These are phyloP conservation scores for Ecliptopera silaceata DNA, from an alignment of 2,888 invertebrate genomes.

Conservation along the genomic window DNA sequence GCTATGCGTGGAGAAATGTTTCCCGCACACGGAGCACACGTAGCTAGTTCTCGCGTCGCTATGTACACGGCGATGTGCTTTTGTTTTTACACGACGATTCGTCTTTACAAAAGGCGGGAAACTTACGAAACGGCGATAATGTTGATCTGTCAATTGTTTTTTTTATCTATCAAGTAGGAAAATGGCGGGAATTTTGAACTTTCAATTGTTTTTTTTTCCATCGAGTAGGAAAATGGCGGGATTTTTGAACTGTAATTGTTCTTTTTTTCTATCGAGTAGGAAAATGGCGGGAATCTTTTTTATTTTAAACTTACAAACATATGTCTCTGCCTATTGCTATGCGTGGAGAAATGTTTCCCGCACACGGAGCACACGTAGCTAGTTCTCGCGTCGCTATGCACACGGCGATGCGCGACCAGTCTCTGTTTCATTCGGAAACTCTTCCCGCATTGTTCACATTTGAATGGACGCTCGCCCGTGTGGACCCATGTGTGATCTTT, in stretches of 20 bases:
- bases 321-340: conserved; percentile 67
- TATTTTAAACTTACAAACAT: conserved; percentile 65
- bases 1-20: conserved; percentile 71
- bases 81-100: no score
- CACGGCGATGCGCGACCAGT: conserved; percentile 67
- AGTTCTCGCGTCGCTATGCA: conserved; percentile 57
- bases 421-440: conserved; percentile 71
- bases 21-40: conserved; percentile 71
- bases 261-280: no score
- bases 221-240: no score
- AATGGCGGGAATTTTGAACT: no score
- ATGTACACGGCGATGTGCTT: conserved; percentile 69
- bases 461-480: conserved; percentile 73
- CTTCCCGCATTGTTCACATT: conserved; percentile 71
- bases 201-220: no score
- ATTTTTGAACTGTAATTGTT: no score
- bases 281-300: no score
- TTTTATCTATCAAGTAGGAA: no score
- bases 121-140: no score
- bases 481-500: conserved; percentile 76
- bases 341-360: conserved; percentile 72
- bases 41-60: conserved; percentile 55
- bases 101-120: no score
- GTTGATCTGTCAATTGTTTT: no score
- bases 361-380: conserved; percentile 69